Evolutionary conservation across 2,113 vertebrate genomes (phyloP).

Genomic region (Phyllostomus discolor): DNA sequence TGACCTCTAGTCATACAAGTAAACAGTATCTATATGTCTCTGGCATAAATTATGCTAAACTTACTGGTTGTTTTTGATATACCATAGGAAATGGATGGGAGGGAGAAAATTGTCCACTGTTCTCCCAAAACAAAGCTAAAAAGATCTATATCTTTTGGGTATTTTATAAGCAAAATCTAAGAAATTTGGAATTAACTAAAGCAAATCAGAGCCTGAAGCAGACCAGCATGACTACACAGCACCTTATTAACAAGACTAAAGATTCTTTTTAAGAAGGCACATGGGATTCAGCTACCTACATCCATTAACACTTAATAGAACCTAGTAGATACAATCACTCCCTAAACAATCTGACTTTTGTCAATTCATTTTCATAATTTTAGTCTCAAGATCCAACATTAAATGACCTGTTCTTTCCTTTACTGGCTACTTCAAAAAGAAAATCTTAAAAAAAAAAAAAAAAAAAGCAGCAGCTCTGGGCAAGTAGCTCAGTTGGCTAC

Average conservation of each 20-base stretch:
- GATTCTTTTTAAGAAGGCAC: not conserved
- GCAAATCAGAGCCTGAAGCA: conserved; percentile 25
- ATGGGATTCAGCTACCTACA: not conserved
- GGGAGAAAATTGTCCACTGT: not conserved
- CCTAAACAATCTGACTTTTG: not conserved
- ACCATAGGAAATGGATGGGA: not conserved
- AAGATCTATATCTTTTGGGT: not conserved
- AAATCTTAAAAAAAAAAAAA: not conserved
- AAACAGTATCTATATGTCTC: not conserved
- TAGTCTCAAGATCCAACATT: not conserved
- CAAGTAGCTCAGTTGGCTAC: too few species aligned
- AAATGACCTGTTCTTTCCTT: not conserved
- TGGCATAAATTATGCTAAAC: not conserved
- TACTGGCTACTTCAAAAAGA: conserved; percentile 9
- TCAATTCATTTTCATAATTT: not conserved
- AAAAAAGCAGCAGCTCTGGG: too few species aligned
- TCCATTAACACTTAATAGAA: not conserved
- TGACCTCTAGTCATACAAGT: not conserved
- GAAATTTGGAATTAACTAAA: conserved; percentile 69
- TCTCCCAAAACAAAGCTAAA: not conserved
- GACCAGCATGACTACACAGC: not conserved
- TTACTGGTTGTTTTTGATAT: not conserved
- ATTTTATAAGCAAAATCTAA: conserved; percentile 40
- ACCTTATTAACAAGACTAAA: not conserved
- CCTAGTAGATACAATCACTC: not conserved